These are phyloP conservation scores for Strigamia maritima DNA, from an alignment of 2,888 invertebrate species.

Conservation along the genomic window DNA sequence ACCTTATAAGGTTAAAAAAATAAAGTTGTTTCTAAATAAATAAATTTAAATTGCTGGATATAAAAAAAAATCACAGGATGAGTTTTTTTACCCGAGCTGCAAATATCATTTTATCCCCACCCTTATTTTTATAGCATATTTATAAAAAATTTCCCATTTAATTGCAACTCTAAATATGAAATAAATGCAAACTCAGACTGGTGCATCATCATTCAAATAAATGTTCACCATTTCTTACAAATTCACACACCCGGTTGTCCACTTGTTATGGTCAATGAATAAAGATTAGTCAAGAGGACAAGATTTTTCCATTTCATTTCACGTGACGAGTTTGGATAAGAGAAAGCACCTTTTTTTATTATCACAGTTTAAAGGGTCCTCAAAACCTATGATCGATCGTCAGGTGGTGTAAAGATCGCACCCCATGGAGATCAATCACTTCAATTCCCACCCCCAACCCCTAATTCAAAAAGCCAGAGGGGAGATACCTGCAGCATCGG, in stretches of 20 bases:
- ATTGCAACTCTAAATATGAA: not conserved
- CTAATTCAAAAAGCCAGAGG: slow-evolving; percentile 27
- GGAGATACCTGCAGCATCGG: slow-evolving; percentile 30
- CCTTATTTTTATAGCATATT: slow-evolving; percentile 12
- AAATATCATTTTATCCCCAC: slow-evolving; percentile 17
- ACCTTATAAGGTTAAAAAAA: slow-evolving; percentile 28
- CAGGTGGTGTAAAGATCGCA: slow-evolving; percentile 29
- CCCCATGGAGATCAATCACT: slow-evolving; percentile 31
- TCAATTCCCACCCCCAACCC: slow-evolving; percentile 30
- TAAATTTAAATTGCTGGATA: slow-evolving; percentile 17
- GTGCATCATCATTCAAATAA: not conserved
- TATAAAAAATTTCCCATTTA: not conserved
- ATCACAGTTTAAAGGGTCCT: not conserved
- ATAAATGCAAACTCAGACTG: not conserved
- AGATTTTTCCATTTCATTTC: slow-evolving; percentile 30
- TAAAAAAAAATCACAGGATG: not conserved
- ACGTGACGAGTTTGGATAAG: slow-evolving; percentile 25
- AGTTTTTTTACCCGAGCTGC: not conserved
- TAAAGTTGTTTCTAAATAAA: slow-evolving; percentile 24
- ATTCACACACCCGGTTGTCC: slow-evolving; percentile 3
- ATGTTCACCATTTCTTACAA: not conserved
- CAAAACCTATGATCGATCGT: slow-evolving; percentile 16
- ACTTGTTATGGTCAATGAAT: slow-evolving; percentile 23
- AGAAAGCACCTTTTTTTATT: not conserved
- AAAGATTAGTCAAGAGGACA: slow-evolving; percentile 30